Percentiles rank a stretch among this genome's conserved stretches.
These are phyloP conservation scores for Lasius platythorax DNA, from an alignment of 2,888 invertebrate genomes.

Conservation along the genomic window DNA sequence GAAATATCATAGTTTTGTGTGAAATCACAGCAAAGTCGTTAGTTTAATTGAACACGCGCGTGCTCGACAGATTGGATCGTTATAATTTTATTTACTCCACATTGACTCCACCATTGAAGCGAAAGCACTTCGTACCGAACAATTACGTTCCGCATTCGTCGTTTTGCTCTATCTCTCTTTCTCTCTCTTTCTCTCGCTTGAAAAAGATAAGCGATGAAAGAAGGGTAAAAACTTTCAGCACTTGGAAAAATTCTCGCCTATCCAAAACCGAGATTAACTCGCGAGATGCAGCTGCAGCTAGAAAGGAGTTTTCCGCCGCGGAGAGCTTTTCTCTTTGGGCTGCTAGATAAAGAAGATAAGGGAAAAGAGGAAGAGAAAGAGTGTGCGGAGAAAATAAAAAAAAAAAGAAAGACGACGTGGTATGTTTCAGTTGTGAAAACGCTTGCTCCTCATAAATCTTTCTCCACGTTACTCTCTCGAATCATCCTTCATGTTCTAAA, in stretches of 20 bases:
- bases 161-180: neutral
- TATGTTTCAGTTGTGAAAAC: constrained; percentile 65
- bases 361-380: neutral
- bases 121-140: constrained; percentile 15
- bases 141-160: neutral
- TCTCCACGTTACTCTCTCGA: constrained; percentile 33
- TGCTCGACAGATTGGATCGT: constrained; percentile 18
- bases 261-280: constrained; percentile 56
- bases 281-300: constrained; percentile 49
- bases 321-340: constrained; percentile 47
- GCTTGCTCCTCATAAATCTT: constrained; percentile 64
- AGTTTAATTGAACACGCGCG: constrained; percentile 21
- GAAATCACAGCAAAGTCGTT: constrained; percentile 32
- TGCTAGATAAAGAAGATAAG: constrained; percentile 43
- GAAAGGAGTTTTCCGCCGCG: constrained; percentile 48
- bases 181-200: neutral
- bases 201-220: constrained; percentile 43
- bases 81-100: constrained; percentile 42
- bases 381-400: constrained; percentile 33
- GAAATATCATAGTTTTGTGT: constrained; percentile 24
- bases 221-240: constrained; percentile 39
- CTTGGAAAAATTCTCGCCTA: constrained; percentile 55
- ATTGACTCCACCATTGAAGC: constrained; percentile 14
- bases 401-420: constrained; percentile 23
- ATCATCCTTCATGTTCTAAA: constrained; percentile 53